Evolutionary conservation across 2,888 invertebrate genomes (phyloP).

Genomic region (Troides oblongomaculatus): DNA sequence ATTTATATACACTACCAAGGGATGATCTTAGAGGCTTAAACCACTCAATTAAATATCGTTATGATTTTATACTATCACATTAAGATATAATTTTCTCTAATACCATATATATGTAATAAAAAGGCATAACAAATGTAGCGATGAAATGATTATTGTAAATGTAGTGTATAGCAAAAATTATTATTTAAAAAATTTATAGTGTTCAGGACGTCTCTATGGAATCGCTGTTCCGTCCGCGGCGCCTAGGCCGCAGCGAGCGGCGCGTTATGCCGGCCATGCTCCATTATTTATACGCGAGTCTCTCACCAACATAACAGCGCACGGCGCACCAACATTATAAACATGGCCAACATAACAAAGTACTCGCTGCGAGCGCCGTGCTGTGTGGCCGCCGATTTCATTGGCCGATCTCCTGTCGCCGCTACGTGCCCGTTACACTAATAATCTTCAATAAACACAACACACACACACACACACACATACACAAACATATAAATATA

Average conservation of each 20-base stretch:
- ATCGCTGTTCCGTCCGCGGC: slow-evolving; percentile 48
- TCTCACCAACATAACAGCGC: slow-evolving; percentile 36
- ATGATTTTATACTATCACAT: too few species aligned
- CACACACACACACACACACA: neutral
- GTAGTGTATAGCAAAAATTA: too few species aligned
- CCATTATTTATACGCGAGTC: slow-evolving; percentile 74
- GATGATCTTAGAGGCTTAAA: too few species aligned
- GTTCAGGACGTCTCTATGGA: slow-evolving; percentile 41
- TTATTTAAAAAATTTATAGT: neutral
- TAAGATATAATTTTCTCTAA: too few species aligned
- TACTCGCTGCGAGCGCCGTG: slow-evolving; percentile 31
- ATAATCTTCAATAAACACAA: slow-evolving; percentile 26
- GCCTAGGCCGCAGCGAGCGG: slow-evolving; percentile 76
- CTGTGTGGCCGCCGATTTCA: slow-evolving; percentile 35
- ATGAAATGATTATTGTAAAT: too few species aligned
- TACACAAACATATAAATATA: neutral
- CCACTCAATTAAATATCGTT: too few species aligned
- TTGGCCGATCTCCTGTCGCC: slow-evolving; percentile 23
- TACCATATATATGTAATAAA: too few species aligned
- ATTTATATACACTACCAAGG: too few species aligned
- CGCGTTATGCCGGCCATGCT: slow-evolving; percentile 65
- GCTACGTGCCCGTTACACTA: slow-evolving; percentile 22
- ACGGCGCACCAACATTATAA: slow-evolving; percentile 36
- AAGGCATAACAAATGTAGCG: too few species aligned
- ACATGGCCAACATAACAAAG: slow-evolving; percentile 39